phyloP scores from a whole-genome alignment of 1,140 invertebrate genomes.

The Meloidogyne exigua region DNA sequence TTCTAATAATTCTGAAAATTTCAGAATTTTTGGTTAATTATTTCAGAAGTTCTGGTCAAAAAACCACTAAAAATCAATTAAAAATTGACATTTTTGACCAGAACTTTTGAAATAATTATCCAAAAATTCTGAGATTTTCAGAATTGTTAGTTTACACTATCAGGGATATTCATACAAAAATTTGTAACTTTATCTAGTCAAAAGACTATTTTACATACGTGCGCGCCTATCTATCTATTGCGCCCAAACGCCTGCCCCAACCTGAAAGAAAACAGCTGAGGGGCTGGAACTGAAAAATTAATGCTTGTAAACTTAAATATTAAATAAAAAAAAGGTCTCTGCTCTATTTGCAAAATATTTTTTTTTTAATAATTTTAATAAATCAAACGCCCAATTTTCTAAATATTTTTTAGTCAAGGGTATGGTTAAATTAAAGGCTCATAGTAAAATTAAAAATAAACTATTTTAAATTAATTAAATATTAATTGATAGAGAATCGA shows the following conservation, averaged over 20 bases:
- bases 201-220: background rate
- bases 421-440: too few species aligned
- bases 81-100: background rate
- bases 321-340: background rate
- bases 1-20: background rate
- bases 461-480: too few species aligned
- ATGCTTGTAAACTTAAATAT: background rate
- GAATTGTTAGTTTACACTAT: background rate
- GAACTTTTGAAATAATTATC: background rate
- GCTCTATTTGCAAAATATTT: background rate
- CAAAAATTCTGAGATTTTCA: background rate
- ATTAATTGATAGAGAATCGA: too few species aligned
- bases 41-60: background rate
- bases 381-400: background rate
- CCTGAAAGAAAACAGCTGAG: background rate
- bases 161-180: background rate
- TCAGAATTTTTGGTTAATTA: background rate
- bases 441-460: too few species aligned
- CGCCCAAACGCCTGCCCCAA: background rate
- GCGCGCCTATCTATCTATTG: background rate
- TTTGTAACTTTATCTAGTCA: background rate
- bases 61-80: background rate
- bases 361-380: background rate
- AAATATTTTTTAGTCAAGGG: background rate
- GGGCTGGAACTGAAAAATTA: background rate